Conservation (phyloP, 2,888 invertebrate species). For the Parnassius orleans region DNA sequence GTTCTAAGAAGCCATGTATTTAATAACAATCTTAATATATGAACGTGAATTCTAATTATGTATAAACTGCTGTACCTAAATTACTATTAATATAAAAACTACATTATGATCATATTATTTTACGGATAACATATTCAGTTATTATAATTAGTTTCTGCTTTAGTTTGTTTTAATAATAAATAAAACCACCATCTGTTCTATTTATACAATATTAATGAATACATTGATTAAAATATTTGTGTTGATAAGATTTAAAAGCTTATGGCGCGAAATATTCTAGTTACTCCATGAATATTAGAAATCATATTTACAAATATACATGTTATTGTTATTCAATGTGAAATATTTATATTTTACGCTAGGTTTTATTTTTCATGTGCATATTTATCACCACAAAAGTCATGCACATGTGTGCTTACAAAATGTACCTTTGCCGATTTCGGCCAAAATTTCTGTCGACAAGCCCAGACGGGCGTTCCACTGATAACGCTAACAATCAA, state of each 20-base stretch:
- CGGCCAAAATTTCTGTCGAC: neutral
- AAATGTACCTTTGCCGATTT: constrained; percentile 2
- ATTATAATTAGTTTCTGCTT: no score
- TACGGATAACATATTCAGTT: no score
- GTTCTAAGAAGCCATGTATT: no score
- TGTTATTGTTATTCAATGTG: neutral
- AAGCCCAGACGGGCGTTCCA: constrained; percentile 41
- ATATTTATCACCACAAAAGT: constrained; percentile 23
- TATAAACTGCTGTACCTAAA: no score
- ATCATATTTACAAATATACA: constrained; percentile 13
- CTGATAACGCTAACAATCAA: constrained; percentile 68
- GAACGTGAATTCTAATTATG: no score
- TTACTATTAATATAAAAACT: no score
- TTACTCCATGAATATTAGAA: constrained; percentile 7
- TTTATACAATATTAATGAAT: no score
- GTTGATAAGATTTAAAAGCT: constrained; percentile 3
- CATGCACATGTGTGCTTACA: constrained; percentile 15
- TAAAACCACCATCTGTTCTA: no score
- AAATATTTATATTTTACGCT: neutral
- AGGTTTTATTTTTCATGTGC: neutral
- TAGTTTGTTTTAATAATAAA: no score
- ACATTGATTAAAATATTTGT: neutral
- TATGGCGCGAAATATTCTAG: constrained; percentile 7
- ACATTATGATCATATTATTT: no score
- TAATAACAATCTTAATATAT: no score